phyloP scores from a whole-genome alignment of 1,140 invertebrate species.

The Drosophila bocki region DNA sequence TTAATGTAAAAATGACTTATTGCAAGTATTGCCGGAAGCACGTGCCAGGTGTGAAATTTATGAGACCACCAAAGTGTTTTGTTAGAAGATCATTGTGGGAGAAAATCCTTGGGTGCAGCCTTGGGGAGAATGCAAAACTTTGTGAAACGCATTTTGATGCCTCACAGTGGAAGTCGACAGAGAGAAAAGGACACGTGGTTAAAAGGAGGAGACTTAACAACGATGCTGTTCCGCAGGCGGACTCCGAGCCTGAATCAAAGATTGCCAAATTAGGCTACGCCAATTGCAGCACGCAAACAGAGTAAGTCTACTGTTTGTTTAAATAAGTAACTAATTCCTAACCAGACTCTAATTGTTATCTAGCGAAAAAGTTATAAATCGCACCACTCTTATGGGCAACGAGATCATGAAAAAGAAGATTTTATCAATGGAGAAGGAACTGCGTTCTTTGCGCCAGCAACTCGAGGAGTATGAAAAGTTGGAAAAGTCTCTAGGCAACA shows the following conservation, averaged over 20 bases:
- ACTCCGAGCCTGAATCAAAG: background rate
- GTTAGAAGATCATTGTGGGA: conserved; percentile 21
- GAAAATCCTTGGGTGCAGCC: conserved; percentile 1
- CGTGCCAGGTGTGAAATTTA: conserved; percentile 5
- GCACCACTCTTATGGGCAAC: background rate
- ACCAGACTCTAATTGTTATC: background rate
- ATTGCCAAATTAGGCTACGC: conserved; percentile 3
- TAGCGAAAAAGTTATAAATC: background rate
- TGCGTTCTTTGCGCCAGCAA: conserved; percentile 8
- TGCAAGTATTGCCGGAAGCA: conserved; percentile 16
- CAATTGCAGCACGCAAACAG: conserved; percentile 16
- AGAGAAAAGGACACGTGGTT: background rate
- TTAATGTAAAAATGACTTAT: conserved; percentile 8
- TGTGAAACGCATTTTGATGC: conserved; percentile 23
- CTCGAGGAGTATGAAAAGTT: conserved; percentile 14
- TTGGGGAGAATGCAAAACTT: conserved; percentile 16
- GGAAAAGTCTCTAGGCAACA: conserved; percentile 4
- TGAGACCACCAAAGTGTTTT: conserved; percentile 7
- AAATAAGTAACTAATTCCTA: background rate
- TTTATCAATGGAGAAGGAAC: conserved; percentile 7
- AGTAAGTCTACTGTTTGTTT: conserved; percentile 11
- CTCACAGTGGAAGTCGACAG: conserved; percentile 10
- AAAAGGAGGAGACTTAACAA: conserved; percentile 11
- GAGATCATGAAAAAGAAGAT: conserved; percentile 6
- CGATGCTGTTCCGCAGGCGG: conserved; percentile 6